phyloP scores from a whole-genome alignment of 2,888 invertebrate genomes.

The Digitonthophagus gazella region DNA sequence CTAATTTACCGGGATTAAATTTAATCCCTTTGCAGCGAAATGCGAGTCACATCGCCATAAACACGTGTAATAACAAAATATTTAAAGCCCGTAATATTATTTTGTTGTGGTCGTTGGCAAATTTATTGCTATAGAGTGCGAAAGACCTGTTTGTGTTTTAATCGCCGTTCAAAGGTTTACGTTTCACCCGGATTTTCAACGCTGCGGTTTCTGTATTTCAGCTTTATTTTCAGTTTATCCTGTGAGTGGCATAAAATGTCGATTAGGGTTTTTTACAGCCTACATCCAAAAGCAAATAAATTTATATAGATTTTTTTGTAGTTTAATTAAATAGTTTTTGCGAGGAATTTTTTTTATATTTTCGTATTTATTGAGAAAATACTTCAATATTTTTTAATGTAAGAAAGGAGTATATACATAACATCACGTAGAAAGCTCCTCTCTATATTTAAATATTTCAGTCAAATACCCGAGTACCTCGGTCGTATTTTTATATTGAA shows the following conservation, averaged over 20 bases:
- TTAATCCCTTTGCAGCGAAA: not conserved
- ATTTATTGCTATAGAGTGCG: no score
- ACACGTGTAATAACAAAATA: not conserved
- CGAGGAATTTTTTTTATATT: no score
- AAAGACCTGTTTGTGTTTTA: not conserved
- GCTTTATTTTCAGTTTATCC: not conserved
- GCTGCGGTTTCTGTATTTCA: no score
- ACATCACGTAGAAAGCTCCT: not conserved
- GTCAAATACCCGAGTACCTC: not conserved
- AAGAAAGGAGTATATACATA: not conserved
- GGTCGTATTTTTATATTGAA: not conserved
- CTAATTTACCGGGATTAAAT: not conserved
- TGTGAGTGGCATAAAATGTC: not conserved
- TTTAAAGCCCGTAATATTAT: not conserved
- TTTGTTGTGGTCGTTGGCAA: no score
- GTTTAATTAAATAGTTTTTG: no score
- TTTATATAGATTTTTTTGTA: no score
- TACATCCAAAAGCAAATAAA: no score
- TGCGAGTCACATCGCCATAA: not conserved
- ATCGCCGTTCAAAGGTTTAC: not conserved
- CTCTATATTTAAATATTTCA: not conserved
- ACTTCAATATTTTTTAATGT: no score
- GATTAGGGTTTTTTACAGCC: no score
- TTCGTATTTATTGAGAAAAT: no score
- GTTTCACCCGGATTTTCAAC: no score